Evolutionary conservation across 1,140 invertebrate species (phyloP).

Genomic region (Solenopsis invicta): DNA sequence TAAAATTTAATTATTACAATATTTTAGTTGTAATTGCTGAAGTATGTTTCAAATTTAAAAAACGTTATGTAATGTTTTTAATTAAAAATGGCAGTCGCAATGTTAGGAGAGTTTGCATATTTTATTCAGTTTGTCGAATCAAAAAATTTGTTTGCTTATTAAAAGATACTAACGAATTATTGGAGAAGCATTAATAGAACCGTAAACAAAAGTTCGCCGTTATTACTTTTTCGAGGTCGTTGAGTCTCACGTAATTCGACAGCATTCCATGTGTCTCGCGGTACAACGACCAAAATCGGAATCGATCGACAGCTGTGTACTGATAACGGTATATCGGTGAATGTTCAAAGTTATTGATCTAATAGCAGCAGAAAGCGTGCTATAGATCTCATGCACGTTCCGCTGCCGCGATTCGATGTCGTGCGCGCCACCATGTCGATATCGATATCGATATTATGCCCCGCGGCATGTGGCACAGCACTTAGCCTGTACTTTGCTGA

Average conservation of each 20-base stretch:
- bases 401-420: slow-evolving; percentile 8
- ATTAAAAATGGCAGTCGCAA: background rate
- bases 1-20: background rate
- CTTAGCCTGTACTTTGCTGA: slow-evolving; percentile 1
- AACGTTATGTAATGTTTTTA: background rate
- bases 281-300: background rate
- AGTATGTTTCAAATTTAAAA: slow-evolving; percentile 1
- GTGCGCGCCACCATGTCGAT: slow-evolving; percentile 23
- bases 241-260: background rate
- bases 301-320: slow-evolving; percentile 46
- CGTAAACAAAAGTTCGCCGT: slow-evolving; percentile 10
- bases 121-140: background rate
- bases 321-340: background rate
- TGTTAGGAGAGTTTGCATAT: background rate
- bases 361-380: slow-evolving; percentile 22
- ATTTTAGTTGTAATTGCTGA: slow-evolving; percentile 2
- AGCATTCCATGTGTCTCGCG: background rate
- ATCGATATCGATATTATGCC: slow-evolving; percentile 52
- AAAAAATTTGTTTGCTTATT: background rate
- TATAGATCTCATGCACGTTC: background rate
- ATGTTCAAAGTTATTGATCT: slow-evolving; percentile 58
- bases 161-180: background rate
- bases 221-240: slow-evolving; percentile 30
- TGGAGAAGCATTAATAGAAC: background rate
- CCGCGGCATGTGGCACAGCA: background rate